Percentiles rank a stretch among this genome's conserved stretches.
phyloP scores from a whole-genome alignment of 1,140 invertebrate species.

The Lysiphlebus fabarum region DNA sequence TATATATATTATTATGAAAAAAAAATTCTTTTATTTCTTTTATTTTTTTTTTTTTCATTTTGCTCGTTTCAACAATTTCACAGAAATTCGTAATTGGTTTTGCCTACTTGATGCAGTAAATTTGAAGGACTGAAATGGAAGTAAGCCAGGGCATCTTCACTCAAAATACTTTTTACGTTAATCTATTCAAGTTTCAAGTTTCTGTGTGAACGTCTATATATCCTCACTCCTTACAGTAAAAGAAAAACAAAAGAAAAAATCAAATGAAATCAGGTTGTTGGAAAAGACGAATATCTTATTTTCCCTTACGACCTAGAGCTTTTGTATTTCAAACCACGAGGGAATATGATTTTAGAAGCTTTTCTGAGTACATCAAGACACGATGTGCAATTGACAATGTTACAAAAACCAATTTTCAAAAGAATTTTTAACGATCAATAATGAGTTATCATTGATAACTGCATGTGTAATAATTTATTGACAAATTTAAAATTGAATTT shows the following conservation, averaged over 20 bases:
- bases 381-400: background rate
- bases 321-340: too few species aligned
- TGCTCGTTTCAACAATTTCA: constrained; percentile 6
- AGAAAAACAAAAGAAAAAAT: background rate
- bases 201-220: constrained; percentile 4
- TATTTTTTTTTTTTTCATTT: background rate
- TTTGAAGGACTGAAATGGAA: background rate
- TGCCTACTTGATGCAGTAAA: too few species aligned
- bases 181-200: constrained; percentile 18
- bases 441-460: too few species aligned
- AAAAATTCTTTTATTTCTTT: background rate
- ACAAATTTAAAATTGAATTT: too few species aligned
- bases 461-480: too few species aligned
- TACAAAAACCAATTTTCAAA: constrained; percentile 8
- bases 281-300: constrained; percentile 15
- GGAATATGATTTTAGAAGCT: too few species aligned
- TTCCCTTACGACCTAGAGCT: too few species aligned
- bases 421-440: too few species aligned
- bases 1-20: background rate
- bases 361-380: too few species aligned
- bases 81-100: background rate
- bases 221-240: background rate
- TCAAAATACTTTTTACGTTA: constrained; percentile 14
- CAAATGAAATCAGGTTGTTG: constrained; percentile 15
- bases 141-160: background rate